Base-by-base conservation (phyloP, 2,888 invertebrate genomes). In the Cepaea hortensis region DNA sequence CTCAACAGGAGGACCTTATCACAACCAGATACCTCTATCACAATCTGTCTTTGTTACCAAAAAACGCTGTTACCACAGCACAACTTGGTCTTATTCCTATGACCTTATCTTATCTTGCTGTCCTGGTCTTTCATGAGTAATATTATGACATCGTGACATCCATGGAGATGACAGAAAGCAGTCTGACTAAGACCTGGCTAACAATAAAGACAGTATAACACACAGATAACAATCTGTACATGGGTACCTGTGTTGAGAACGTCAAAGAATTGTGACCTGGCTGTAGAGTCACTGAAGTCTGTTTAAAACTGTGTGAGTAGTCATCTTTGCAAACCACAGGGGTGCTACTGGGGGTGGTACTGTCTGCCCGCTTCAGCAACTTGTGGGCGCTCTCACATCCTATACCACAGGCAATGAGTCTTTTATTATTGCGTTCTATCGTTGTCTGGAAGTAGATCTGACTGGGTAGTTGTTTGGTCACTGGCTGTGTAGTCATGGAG, bases 261-360 rank as follows among this genome's bases (percentile, higher is more conserved):
- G 90, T 90, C 55, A 95, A 88, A 23, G 89, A 91, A 90, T 95
- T 95, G 50, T 90, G 91, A 77, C 95, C 95, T 48, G 95, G 95
- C 87, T 93, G 91, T n/a, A 95, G 90, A 3, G 90, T 90, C 83
- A 95, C 91, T 90, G 94, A 91, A 70, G 91, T 88, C 1, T 95
- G 94, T 20, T 92, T 93, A n/a, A 97, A 96, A 88, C 95, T 95
- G 88, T 95, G 95, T 35, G 95, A 95, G 91, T 96, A 97, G 92
- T 96, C 96, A 76, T 96, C 96, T 90, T 96, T 96, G 0, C 95
- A 93, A 3, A 96, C 96, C 0, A 85, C 86, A 9, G 87, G 96
- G 0, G 96, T 96, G 94, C 55, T 62, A 18, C 65, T 80, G 9
- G 73, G 70, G 18, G 89, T 85, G 20, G 90, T 68, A 80, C 92